Base-by-base conservation (phyloP, 2,888 invertebrate genomes). In the Habroteleia sp. region DNA sequence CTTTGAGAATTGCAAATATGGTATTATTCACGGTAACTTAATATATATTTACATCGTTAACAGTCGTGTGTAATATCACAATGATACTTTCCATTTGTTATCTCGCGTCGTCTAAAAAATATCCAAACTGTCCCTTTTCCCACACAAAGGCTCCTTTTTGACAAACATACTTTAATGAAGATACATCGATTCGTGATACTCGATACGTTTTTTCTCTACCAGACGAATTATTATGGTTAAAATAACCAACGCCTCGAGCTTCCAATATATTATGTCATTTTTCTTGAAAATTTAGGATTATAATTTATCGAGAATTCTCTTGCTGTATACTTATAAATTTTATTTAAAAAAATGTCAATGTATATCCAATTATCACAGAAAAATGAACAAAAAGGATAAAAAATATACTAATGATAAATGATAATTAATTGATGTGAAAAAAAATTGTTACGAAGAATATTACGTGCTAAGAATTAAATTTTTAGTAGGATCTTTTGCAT, bases 1-100 rank as follows among this genome's bases (percentile, higher is more conserved):
- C 84, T 84, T 85, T 84, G 84, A 82, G 80, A 79, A 46, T 69
- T 77, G 78, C 82, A 77, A 81, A 82, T 76, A 80, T 81, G 79
- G 79, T 78, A 75, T 76, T 71, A 71, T 42, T 27, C 46, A 37
- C 48, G 35, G 71, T 62, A 76, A 72, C 63, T 72, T 68, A 73
- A 73, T 76, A 65, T 69, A 50, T 69, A 69, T 69, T 58, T 73
- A 65, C 50, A 65, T 69, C 69, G 42, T 27, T 8, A 35, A 41
- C 27, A 62, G 50, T 46, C 46, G 7, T 41, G 17, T 8, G 25
- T 23, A 29, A 56, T 48, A 50, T 66, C n/a, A 63, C 62, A 58
- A 60, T 35, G 33, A 50, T 52, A 35, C 33, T 44, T 58, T 54
- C 60, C 39, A 65, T 48, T 27, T 4, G 20, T 20, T 20, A 20